phyloP scores from a whole-genome alignment of 2,797 vertebrate species.

The Steatocranus sp. region DNA sequence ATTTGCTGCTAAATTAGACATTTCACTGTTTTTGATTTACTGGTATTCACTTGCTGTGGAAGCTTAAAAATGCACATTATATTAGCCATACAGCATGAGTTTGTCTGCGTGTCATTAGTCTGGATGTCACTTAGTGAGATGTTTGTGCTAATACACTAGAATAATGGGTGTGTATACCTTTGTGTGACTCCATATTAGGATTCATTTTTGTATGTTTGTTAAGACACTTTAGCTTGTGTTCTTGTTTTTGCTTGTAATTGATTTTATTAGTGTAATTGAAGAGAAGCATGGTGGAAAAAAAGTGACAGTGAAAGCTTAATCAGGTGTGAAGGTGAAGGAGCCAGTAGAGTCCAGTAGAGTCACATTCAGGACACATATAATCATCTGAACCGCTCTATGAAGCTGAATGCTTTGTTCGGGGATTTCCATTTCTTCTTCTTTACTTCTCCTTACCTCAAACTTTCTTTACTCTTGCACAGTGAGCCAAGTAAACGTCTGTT shows the following conservation, averaged over 20 bases:
- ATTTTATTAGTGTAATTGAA: slow-evolving; percentile 15
- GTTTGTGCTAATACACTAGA: slow-evolving; percentile 15
- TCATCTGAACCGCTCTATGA: not conserved
- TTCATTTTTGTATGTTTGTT: slow-evolving; percentile 10
- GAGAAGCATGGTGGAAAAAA: not conserved
- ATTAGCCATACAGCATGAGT: slow-evolving; percentile 21
- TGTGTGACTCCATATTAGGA: not conserved
- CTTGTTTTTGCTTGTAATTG: slow-evolving; percentile 4
- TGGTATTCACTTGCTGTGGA: not conserved
- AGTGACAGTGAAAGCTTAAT: slow-evolving; percentile 1
- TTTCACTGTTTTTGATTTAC: not conserved
- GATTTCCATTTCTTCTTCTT: not conserved
- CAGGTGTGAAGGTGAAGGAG: slow-evolving; percentile 34
- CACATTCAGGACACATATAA: not conserved
- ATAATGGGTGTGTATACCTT: not conserved
- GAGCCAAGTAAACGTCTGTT: not conserved
- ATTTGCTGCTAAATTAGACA: not conserved
- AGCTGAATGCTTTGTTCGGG: not conserved
- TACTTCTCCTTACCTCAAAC: not conserved
- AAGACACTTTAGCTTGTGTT: slow-evolving; percentile 18
- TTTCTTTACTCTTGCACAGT: not conserved
- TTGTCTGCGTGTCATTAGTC: slow-evolving; percentile 39
- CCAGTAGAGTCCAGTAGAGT: not conserved
- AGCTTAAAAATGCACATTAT: not conserved
- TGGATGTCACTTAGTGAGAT: slow-evolving; percentile 20